phyloP scores from a whole-genome alignment of 2,797 vertebrate species.

The Poecilia wingei region DNA sequence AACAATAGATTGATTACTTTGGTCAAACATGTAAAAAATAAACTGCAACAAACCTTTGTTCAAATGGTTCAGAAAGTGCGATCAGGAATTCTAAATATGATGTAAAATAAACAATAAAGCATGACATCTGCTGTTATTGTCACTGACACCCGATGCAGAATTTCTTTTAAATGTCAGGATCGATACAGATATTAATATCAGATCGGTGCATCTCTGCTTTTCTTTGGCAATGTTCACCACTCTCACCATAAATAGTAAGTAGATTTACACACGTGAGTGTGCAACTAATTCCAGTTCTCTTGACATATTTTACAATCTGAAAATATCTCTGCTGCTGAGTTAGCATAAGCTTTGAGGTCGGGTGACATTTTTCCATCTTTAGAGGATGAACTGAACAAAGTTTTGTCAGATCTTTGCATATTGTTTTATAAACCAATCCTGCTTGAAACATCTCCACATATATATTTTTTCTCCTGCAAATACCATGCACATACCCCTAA shows the following conservation, averaged over 20 bases:
- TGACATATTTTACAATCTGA: neutral
- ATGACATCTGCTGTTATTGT: too few relatives aligned
- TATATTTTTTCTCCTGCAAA: too few relatives aligned
- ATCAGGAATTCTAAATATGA: too few relatives aligned
- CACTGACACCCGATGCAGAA: too few relatives aligned
- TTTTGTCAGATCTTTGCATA: neutral
- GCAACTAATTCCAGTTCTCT: neutral
- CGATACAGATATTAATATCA: too few relatives aligned
- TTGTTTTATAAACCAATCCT: neutral
- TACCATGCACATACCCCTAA: too few relatives aligned
- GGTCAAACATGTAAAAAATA: too few relatives aligned
- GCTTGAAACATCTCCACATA: neutral
- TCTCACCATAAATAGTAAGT: neutral
- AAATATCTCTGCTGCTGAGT: neutral
- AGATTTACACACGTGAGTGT: neutral
- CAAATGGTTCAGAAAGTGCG: too few relatives aligned
- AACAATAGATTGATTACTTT: too few relatives aligned
- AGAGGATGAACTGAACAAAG: neutral
- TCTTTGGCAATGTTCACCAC: neutral
- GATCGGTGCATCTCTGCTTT: neutral
- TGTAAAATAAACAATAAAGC: too few relatives aligned
- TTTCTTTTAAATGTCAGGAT: too few relatives aligned
- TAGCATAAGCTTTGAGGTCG: neutral
- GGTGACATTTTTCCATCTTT: neutral
- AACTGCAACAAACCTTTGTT: too few relatives aligned